phyloP scores from a whole-genome alignment of 2,113 vertebrate genomes.

The Rhynchopsitta pachyrhyncha region DNA sequence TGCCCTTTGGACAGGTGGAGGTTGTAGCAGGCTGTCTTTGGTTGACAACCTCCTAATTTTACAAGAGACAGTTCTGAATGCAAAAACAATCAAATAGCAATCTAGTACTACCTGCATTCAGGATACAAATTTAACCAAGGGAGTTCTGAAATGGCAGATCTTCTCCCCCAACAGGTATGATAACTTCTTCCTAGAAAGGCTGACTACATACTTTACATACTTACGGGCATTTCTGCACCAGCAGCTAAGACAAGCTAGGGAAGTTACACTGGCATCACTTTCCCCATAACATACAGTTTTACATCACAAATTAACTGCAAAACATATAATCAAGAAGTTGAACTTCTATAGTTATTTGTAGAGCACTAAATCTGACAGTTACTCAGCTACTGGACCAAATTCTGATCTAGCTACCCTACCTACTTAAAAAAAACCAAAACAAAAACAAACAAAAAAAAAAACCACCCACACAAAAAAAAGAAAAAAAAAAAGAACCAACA shows the following conservation, averaged over 20 bases:
- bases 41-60: fast-evolving
- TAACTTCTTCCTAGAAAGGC: not conserved
- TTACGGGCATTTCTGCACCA: not conserved
- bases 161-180: not conserved
- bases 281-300: not conserved
- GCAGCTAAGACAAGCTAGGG: not conserved
- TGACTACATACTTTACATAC: not conserved
- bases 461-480: not conserved
- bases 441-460: too few relatives aligned
- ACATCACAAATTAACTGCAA: not conserved
- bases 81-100: not conserved
- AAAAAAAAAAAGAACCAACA: not conserved
- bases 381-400: not conserved
- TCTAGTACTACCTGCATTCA: not conserved
- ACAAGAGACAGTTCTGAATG: not conserved
- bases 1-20: not conserved
- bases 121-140: not conserved
- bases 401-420: not conserved
- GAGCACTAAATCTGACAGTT: not conserved
- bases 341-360: not conserved
- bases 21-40: not conserved
- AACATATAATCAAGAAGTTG: not conserved
- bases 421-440: not conserved
- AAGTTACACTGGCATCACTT: not conserved
- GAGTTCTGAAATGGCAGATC: not conserved